Evolutionary conservation across 1,140 invertebrate genomes (phyloP).

Genomic region (Drosophila bocki): DNA sequence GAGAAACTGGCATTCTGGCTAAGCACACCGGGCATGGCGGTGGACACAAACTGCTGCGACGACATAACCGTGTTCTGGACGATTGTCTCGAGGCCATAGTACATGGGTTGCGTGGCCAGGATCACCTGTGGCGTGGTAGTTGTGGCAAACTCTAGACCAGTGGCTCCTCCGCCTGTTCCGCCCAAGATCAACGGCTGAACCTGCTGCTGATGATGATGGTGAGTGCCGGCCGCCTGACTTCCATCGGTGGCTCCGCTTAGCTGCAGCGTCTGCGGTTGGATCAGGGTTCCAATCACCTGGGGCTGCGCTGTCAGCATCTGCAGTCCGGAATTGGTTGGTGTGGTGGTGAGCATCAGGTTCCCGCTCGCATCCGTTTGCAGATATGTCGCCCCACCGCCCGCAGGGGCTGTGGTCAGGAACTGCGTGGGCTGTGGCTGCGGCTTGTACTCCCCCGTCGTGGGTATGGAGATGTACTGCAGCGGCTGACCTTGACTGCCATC

Average conservation of each 20-base stretch:
- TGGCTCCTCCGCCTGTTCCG: constrained; percentile 31
- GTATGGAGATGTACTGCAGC: constrained; percentile 80
- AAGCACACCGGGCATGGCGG: constrained; percentile 90
- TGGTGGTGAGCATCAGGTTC: constrained; percentile 75
- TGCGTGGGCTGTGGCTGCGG: constrained; percentile 58
- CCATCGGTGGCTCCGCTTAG: constrained; percentile 71
- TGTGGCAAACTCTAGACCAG: constrained; percentile 88
- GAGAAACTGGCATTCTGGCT: constrained; percentile 92
- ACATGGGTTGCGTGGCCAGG: constrained; percentile 90
- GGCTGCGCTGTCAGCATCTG: constrained; percentile 73
- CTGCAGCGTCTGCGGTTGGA: constrained; percentile 87
- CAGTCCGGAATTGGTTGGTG: constrained; percentile 60
- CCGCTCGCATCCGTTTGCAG: constrained; percentile 81
- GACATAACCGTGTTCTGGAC: constrained; percentile 94
- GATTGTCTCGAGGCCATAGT: constrained; percentile 92
- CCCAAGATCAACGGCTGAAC: constrained; percentile 69
- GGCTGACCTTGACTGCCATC: constrained; percentile 72
- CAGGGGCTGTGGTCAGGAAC: constrained; percentile 57
- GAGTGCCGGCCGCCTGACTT: constrained; percentile 86
- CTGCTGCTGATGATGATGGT: constrained; percentile 37
- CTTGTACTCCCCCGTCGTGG: constrained; percentile 72
- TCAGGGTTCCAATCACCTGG: constrained; percentile 87
- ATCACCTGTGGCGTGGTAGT: constrained; percentile 89
- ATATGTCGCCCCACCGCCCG: constrained; percentile 60
- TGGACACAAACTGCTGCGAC: constrained; percentile 92